Conservation (phyloP, 2,888 invertebrate species). For the Dorcus parallelipipedus region DNA sequence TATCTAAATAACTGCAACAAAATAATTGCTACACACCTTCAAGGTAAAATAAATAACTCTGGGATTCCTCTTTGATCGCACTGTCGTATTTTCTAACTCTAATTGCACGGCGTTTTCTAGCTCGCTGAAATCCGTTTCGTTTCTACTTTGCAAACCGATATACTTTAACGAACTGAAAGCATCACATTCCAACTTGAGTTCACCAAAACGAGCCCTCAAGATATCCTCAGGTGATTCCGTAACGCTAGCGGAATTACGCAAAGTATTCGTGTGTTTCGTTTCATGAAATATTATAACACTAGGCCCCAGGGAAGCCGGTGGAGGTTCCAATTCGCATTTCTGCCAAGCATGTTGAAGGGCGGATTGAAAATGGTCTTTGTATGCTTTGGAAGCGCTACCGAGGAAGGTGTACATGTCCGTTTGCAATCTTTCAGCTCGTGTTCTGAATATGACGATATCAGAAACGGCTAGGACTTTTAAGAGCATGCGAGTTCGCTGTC, state of each 20-base stretch:
- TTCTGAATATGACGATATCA: constrained; percentile 75
- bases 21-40: constrained; percentile 49
- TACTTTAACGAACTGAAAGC: constrained; percentile 71
- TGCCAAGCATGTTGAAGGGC: constrained; percentile 49
- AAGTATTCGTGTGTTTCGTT: constrained; percentile 66
- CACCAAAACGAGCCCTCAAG: constrained; percentile 59
- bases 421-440: constrained; percentile 70
- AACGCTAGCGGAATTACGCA: constrained; percentile 56
- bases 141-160: constrained; percentile 58
- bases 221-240: constrained; percentile 62
- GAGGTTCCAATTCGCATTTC: constrained; percentile 31
- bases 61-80: constrained; percentile 66
- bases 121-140: constrained; percentile 58
- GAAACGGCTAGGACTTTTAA: constrained; percentile 79
- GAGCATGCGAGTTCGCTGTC: constrained; percentile 64
- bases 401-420: constrained; percentile 75
- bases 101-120: constrained; percentile 57
- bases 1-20: background rate
- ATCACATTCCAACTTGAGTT: constrained; percentile 61
- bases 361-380: constrained; percentile 66
- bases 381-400: constrained; percentile 72
- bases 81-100: constrained; percentile 67
- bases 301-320: constrained; percentile 63
- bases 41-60: constrained; percentile 65
- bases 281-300: constrained; percentile 78